Conservation (phyloP, 1,140 invertebrate species). For the Drosophila varians region DNA sequence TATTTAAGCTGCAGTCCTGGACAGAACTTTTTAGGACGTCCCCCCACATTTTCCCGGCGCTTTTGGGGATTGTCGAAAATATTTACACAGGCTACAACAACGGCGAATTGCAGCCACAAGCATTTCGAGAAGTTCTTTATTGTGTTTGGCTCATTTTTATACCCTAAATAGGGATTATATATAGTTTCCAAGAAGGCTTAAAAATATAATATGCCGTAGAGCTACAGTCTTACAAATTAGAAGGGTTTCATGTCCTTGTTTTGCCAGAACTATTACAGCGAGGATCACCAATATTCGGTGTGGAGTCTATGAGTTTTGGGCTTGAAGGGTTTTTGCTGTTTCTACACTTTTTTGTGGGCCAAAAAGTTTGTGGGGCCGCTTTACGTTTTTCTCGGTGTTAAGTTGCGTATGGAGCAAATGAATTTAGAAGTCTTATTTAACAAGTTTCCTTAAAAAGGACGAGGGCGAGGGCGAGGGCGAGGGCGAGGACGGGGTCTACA, state of each 20-base stretch:
- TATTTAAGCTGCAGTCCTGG: conserved; percentile 60
- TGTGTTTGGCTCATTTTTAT: conserved; percentile 28
- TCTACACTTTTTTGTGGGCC: conserved; percentile 5
- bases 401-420: conserved; percentile 72
- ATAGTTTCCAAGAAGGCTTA: neutral
- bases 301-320: neutral
- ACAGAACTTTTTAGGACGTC: conserved; percentile 49
- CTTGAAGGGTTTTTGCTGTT: neutral
- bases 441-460: conserved; percentile 59
- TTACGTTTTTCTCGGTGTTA: conserved; percentile 66
- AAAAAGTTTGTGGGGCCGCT: conserved; percentile 55
- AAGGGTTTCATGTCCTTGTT: neutral
- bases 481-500: conserved; percentile 18
- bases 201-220: neutral
- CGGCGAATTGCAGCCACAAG: conserved; percentile 46
- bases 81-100: conserved; percentile 53
- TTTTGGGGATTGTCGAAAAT: conserved; percentile 59
- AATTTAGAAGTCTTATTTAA: conserved; percentile 82
- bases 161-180: conserved; percentile 4
- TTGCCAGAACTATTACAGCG: neutral
- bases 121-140: conserved; percentile 72
- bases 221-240: neutral
- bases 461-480: conserved; percentile 6
- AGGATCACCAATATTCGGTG: neutral
- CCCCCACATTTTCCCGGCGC: conserved; percentile 59